phyloP scores from a whole-genome alignment of 2,888 invertebrate species.

The Pachycephus smyrnensis region DNA sequence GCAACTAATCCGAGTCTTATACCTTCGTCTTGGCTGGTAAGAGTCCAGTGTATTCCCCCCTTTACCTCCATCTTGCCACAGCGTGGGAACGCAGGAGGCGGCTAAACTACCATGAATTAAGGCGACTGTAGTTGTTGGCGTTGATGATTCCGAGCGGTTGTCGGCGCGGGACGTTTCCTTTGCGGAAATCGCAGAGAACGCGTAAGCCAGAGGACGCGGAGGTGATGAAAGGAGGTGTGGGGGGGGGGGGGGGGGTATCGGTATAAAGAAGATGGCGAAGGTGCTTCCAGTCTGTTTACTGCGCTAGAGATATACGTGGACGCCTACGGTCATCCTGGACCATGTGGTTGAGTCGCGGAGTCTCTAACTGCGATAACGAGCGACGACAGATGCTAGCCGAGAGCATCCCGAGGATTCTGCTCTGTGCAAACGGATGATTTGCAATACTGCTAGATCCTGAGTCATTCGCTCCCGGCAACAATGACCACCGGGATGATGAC shows the following conservation, averaged over 20 bases:
- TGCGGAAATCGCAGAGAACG: too few species aligned
- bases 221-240: not conserved
- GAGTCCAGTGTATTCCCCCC: not conserved
- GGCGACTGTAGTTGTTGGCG: too few species aligned
- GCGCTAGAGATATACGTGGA: not conserved
- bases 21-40: not conserved
- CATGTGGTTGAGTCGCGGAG: slow-evolving; percentile 55
- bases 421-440: slow-evolving; percentile 39
- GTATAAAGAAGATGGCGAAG: too few species aligned
- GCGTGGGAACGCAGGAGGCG: slow-evolving; percentile 20
- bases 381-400: slow-evolving; percentile 57
- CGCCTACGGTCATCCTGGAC: slow-evolving; percentile 25
- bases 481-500: not conserved
- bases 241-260: too few species aligned
- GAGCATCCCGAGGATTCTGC: slow-evolving; percentile 18
- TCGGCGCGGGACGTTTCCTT: too few species aligned
- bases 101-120: too few species aligned
- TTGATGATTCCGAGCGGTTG: too few species aligned
- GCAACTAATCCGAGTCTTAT: too few species aligned
- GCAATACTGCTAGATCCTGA: slow-evolving; percentile 31
- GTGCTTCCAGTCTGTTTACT: too few species aligned
- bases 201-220: too few species aligned
- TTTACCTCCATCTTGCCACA: not conserved
- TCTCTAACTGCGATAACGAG: slow-evolving; percentile 43
- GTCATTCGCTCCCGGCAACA: not conserved